phyloP scores from a whole-genome alignment of 2,113 vertebrate genomes.

The Galeopterus variegatus region DNA sequence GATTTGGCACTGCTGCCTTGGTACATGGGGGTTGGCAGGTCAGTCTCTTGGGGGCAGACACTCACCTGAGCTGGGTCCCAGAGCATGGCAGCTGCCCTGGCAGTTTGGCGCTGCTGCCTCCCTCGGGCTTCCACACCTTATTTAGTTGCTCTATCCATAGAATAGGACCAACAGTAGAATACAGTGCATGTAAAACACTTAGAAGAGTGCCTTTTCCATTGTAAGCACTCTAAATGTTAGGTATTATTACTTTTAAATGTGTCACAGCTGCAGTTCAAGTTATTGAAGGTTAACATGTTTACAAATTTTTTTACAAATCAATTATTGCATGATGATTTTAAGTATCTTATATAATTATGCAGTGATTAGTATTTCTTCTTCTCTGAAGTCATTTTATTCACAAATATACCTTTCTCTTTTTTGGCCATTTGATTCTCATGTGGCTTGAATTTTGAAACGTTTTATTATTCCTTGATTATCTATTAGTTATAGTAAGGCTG shows the following conservation, averaged over 20 bases:
- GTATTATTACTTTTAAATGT: not conserved
- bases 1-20: no score
- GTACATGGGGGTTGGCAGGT: no score
- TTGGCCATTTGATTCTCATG: not conserved
- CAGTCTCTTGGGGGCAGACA: no score
- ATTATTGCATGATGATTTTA: not conserved
- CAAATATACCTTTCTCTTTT: not conserved
- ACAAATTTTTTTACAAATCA: not conserved
- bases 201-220: not conserved
- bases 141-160: not conserved
- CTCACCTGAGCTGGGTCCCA: no score
- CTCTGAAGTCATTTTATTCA: not conserved
- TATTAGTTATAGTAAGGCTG: not conserved
- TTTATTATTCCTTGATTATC: not conserved
- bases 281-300: constrained; percentile 32
- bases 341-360: not conserved
- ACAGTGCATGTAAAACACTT: not conserved
- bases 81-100: no score
- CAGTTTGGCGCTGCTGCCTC: no score
- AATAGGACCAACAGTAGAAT: not conserved
- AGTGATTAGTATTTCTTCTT: not conserved
- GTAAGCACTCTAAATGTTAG: not conserved
- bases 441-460: constrained; percentile 36
- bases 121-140: not conserved
- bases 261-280: not conserved